A percentile compares a stretch with the other conserved stretches of the same genome.
Evolutionary conservation across 2,797 vertebrate genomes (phyloP).

Genomic region (Sardinella longiceps): DNA sequence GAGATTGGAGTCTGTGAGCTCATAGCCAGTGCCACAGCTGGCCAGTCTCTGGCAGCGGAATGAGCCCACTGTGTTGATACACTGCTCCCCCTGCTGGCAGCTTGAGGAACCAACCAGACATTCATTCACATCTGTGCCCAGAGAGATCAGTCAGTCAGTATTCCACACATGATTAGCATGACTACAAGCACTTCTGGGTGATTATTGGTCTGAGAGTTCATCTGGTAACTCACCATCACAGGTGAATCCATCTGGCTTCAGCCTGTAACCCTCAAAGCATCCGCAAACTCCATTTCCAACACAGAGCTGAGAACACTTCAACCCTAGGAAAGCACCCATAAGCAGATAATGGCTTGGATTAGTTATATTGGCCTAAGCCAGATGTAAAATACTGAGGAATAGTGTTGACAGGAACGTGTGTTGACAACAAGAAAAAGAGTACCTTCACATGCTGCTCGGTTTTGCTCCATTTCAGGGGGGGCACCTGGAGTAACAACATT

Average conservation of each 20-base stretch:
- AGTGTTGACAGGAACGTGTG: neutral
- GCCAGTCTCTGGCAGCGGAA: conserved; percentile 87
- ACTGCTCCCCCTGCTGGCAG: conserved; percentile 80
- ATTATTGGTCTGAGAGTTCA: neutral
- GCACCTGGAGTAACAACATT: neutral
- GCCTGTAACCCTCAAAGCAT: conserved; percentile 83
- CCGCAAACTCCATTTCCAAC: conserved; percentile 78
- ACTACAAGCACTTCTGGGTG: neutral
- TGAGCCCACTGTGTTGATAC: conserved; percentile 85
- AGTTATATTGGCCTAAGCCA: too few relatives aligned
- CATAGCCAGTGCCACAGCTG: conserved; percentile 87
- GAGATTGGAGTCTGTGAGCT: conserved; percentile 80
- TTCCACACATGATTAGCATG: neutral
- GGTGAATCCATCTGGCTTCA: conserved; percentile 79
- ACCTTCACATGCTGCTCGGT: neutral
- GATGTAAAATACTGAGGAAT: neutral
- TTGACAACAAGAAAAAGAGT: neutral
- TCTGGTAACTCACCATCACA: conserved; percentile 80
- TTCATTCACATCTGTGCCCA: conserved; percentile 83
- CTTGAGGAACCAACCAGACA: conserved; percentile 79
- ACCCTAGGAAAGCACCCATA: conserved; percentile 63
- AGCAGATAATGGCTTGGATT: neutral
- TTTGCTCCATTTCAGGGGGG: neutral
- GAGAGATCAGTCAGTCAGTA: neutral
- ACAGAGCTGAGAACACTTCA: conserved; percentile 86